These are phyloP conservation scores for Actenoides lindsayi DNA, from an alignment of 2,113 vertebrate species.

Conservation along the genomic window DNA sequence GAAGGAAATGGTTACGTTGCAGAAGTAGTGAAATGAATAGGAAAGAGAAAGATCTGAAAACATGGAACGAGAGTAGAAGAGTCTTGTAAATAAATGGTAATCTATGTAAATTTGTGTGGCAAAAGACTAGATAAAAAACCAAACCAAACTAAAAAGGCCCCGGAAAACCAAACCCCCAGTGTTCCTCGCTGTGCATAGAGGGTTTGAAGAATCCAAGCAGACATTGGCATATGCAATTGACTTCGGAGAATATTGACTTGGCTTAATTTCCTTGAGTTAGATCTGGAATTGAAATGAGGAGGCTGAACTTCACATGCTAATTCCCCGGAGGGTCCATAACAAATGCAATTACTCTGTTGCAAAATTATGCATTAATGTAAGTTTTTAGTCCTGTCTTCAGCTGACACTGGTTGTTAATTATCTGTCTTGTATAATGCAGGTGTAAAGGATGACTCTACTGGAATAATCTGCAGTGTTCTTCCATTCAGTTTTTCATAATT, in stretches of 20 bases:
- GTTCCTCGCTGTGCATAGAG: neutral
- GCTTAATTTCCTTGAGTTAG: conserved; percentile 28
- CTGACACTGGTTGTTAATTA: conserved; percentile 5
- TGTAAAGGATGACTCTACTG: neutral
- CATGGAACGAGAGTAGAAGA: neutral
- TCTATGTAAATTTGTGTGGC: neutral
- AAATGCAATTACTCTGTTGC: conserved; percentile 15
- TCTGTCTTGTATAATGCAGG: neutral
- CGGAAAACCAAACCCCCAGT: neutral
- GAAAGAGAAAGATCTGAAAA: neutral
- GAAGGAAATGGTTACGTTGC: neutral
- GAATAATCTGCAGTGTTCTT: neutral
- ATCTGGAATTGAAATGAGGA: conserved; percentile 51
- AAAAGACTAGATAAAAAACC: neutral
- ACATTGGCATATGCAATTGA: conserved; percentile 11
- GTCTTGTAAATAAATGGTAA: neutral
- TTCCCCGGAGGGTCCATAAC: neutral
- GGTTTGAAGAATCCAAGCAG: conserved; percentile 18
- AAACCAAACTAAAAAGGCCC: neutral
- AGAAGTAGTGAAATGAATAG: neutral
- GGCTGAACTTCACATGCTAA: conserved; percentile 23
- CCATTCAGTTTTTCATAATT: neutral
- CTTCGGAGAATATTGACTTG: conserved; percentile 35
- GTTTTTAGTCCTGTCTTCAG: neutral
- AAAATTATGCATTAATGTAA: neutral